Evolutionary conservation across 2,113 vertebrate genomes (phyloP).

Genomic region (Gavia stellata): DNA sequence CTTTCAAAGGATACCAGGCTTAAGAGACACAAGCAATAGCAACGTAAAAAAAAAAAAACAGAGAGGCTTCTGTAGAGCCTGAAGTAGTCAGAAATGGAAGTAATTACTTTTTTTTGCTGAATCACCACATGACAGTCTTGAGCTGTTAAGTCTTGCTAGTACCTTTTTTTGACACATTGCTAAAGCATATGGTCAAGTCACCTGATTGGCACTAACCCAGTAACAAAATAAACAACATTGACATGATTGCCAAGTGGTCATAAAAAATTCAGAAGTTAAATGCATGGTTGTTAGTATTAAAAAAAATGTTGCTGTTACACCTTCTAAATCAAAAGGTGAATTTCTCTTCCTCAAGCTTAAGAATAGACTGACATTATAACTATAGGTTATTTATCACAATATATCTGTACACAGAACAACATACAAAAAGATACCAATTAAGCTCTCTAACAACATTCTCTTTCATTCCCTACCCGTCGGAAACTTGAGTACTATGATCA

Average conservation of each 20-base stretch:
- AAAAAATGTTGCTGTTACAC: not conserved
- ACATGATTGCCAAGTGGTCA: rapidly evolving
- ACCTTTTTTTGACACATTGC: not conserved
- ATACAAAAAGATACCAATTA: not conserved
- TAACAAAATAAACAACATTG: not conserved
- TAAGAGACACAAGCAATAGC: not conserved
- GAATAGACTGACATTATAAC: not conserved
- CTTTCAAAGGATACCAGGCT: not conserved
- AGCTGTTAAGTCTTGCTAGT: not conserved
- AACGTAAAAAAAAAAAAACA: not conserved
- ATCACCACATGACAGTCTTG: not conserved
- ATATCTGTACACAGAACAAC: not conserved
- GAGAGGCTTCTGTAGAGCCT: not conserved
- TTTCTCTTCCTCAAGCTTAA: not conserved
- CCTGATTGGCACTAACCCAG: not conserved
- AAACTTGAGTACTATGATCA: not conserved
- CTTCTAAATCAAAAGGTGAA: not conserved
- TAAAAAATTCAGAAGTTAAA: not conserved
- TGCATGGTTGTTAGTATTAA: rapidly evolving
- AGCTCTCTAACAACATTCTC: not conserved
- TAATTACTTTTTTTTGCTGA: not conserved
- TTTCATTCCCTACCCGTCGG: not conserved
- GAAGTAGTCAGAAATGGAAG: not conserved
- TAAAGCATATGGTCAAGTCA: not conserved
- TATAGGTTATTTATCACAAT: not conserved